A percentile compares a stretch with the other conserved stretches of the same genome.
Evolutionary conservation across 2,113 vertebrate species (phyloP).

Genomic region (Todiramphus chloris): DNA sequence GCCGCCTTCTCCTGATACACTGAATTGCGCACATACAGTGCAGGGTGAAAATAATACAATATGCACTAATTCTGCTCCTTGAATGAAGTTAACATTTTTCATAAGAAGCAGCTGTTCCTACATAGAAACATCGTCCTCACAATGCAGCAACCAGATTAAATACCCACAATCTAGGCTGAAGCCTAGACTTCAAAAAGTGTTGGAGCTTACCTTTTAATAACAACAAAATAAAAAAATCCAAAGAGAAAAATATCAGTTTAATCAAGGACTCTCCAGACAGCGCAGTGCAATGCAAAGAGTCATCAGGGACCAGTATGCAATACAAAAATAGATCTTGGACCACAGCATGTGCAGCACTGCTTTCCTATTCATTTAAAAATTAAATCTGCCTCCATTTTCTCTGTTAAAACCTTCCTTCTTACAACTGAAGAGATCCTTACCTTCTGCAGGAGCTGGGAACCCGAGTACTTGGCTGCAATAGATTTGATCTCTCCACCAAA

Average conservation of each 20-base stretch:
- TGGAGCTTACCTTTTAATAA: slow-evolving; percentile 47
- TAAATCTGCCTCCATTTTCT: slow-evolving; percentile 77
- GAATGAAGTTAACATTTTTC: slow-evolving; percentile 62
- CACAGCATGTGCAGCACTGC: slow-evolving; percentile 41
- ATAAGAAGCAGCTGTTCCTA: slow-evolving; percentile 62
- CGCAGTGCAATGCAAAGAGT: slow-evolving; percentile 39
- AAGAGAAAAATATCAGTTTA: slow-evolving; percentile 64
- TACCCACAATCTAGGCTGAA: slow-evolving; percentile 19
- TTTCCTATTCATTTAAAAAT: slow-evolving; percentile 65
- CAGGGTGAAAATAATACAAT: slow-evolving; percentile 35
- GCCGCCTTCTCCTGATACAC: slow-evolving; percentile 24
- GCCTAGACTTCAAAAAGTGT: slow-evolving; percentile 33
- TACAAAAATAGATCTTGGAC: slow-evolving; percentile 61
- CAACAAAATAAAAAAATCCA: slow-evolving; percentile 56
- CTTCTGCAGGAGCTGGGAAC: slow-evolving; percentile 98
- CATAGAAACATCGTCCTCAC: slow-evolving; percentile 19
- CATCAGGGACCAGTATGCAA: slow-evolving; percentile 25
- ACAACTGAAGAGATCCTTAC: slow-evolving; percentile 76
- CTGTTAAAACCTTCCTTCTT: slow-evolving; percentile 40
- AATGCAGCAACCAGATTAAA: slow-evolving; percentile 20
- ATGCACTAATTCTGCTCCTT: slow-evolving; percentile 32
- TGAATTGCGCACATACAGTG: background rate
- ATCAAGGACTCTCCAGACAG: slow-evolving; percentile 52
- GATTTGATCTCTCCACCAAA: slow-evolving; percentile 99
- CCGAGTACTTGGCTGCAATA: slow-evolving; percentile 97